Evolutionary conservation across 2,113 vertebrate genomes (phyloP), one percentile per base, ranked within the genome.

Genomic region (Prunella himalayana): DNA sequence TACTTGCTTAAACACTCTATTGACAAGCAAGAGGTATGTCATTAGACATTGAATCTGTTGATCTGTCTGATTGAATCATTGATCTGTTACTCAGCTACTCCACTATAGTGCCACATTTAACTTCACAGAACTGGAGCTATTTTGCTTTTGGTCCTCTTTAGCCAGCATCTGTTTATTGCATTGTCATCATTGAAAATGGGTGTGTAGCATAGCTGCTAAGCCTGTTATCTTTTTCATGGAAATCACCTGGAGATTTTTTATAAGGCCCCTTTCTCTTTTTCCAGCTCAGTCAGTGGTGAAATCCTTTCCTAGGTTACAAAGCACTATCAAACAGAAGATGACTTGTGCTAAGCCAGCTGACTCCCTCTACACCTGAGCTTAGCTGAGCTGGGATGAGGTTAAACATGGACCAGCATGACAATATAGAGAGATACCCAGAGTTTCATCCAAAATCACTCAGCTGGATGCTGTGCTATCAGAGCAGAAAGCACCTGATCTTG

Each of bases 341-440:
- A 23, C 37, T 51, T 47, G 42, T n/a, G 30, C 33, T 64, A 30
- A 82, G n/a, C 20, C 57, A 31, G 23, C 11, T 87, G 51, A 45
- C 17, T 81, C 0, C 0, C 44, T 59, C 66, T 66, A 3, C 18
- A 27, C 15, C n/a, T 54, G 81, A 88, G 72, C 53, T 54, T 19
- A 47, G 45, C 31, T 18, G 50, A 57, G 6, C 22, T 53, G 45
- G 28, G 15, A 39, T 11, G 31, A 54, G 8, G 72, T 88, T 54
- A 64, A 57, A 53, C 15, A 10, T 25, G 70, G 37, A 49, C 21
- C 47, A 70, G n/a, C 16, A 11, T 31, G 37, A 11, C 22, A 37
- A 9, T 20, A 24, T 0, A n/a, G 31, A 45, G 25, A 24, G 13
- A n/a, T 10, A 60, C 2, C 0, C 6, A 23, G 11, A 54, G 23